Evolutionary conservation across 1,140 invertebrate species (phyloP), one percentile per base, ranked within the genome.

Genomic region (Mamestra configurata): DNA sequence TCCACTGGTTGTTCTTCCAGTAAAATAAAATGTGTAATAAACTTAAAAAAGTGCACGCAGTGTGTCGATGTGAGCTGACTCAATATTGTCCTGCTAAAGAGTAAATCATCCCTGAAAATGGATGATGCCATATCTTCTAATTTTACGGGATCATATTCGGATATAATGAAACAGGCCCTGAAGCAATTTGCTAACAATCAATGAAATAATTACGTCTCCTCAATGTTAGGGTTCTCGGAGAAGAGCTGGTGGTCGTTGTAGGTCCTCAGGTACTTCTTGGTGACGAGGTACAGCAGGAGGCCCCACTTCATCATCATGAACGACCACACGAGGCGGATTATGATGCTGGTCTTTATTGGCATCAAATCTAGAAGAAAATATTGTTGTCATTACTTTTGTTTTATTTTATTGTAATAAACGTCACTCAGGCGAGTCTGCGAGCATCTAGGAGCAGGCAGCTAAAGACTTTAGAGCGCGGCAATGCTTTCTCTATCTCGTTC

Each of bases 241-340:
- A 93, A 93, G 20, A 93, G 84, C 77, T 93, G 92, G 57, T 93
- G 87, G 53, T 93, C 92, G 79, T 93, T 93, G 78, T 93, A 93
- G 6, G 91, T 93, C 4, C 88, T 82, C 0, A 92, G 82, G 31
- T 93, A 93, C 61, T 89, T 90, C 79, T 89, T 92, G 2, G 91
- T 93, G 79, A 85, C 85, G 13, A 86, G 81, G 76, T 93, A 92
- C 15, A 93, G 84, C 40, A 91, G 55, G 7, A 93, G 61, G 46
- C 92, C 92, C 92, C 92, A 93, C 73, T 93, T 94, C 84, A 89
- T 88, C 92, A 94, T 94, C 90, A 93, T 92, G 77, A 94, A 92
- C 1, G 92, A 90, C 91, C 91, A 93, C 24, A 94, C 82, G 78
- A 94, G 59, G 10, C 88, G 82, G 68, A 94, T 92, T 20, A 94